These are phyloP conservation scores for Dipodomys spectabilis DNA, from an alignment of 2,113 vertebrate species.

Conservation along the genomic window DNA sequence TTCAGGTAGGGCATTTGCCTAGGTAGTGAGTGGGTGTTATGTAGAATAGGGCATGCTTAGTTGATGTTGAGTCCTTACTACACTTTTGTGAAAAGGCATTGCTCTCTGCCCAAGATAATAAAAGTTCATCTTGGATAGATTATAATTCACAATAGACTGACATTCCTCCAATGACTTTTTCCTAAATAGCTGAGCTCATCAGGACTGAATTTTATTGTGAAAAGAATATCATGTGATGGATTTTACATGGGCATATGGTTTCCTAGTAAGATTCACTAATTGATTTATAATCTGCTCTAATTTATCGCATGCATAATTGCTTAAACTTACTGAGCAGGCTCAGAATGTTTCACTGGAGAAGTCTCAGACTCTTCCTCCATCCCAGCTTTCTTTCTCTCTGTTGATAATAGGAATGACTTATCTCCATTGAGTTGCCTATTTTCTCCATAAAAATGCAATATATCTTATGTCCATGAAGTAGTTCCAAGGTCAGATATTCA, in stretches of 20 bases:
- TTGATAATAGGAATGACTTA: slow-evolving; percentile 62
- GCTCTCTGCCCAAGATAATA: slow-evolving; percentile 24
- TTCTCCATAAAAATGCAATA: slow-evolving; percentile 50
- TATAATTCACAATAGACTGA: slow-evolving; percentile 50
- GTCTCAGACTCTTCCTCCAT: not conserved
- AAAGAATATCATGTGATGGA: slow-evolving; percentile 54
- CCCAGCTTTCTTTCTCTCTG: not conserved
- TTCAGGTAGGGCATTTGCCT: not conserved
- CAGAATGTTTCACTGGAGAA: slow-evolving; percentile 46
- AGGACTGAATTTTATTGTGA: slow-evolving; percentile 36
- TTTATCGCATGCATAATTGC: slow-evolving; percentile 63
- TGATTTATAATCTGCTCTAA: slow-evolving; percentile 71
- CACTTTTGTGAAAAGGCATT: not conserved
- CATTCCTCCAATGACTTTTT: slow-evolving; percentile 25
- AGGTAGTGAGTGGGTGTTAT: not conserved
- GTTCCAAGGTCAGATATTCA: slow-evolving; percentile 67
- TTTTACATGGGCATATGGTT: slow-evolving; percentile 36
- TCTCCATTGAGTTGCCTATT: slow-evolving; percentile 29
- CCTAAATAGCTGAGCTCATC: slow-evolving; percentile 46
- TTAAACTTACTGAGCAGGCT: slow-evolving; percentile 52
- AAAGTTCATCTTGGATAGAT: not conserved
- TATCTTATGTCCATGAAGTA: slow-evolving; percentile 61
- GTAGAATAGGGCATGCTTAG: too few relatives aligned
- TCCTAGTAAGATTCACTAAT: slow-evolving; percentile 64
- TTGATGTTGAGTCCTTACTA: not conserved